phyloP scores from a whole-genome alignment of 2,888 invertebrate genomes.

The Ametastegia equiseti region DNA sequence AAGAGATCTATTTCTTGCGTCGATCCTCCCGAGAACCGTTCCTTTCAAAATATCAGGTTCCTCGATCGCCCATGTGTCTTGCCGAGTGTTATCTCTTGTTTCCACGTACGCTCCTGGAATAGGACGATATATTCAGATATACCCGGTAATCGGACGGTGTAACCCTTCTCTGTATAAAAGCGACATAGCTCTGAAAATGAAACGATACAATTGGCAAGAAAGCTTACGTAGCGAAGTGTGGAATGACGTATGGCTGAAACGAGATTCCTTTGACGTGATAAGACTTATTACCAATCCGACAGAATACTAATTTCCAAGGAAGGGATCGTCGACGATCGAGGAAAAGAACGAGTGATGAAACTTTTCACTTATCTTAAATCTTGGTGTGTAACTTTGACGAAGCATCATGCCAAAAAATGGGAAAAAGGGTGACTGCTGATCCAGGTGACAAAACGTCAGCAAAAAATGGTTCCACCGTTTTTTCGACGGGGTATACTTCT shows the following conservation, averaged over 20 bases:
- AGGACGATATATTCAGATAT: background rate
- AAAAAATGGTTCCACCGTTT: background rate
- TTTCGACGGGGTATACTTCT: background rate
- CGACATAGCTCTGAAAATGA: no score
- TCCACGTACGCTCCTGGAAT: no score
- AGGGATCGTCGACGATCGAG: background rate
- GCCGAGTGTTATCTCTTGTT: slow-evolving; percentile 15
- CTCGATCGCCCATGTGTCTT: slow-evolving; percentile 10
- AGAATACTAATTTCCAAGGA: background rate
- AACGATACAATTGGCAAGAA: background rate
- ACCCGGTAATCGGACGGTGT: background rate
- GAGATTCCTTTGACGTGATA: background rate
- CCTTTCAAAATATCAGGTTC: background rate
- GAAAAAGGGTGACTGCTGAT: background rate
- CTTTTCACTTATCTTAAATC: background rate
- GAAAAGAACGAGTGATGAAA: background rate
- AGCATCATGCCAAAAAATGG: background rate
- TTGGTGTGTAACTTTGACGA: background rate
- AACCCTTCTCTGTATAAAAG: background rate
- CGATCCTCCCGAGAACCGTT: background rate
- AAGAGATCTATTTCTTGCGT: background rate
- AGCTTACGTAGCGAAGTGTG: background rate
- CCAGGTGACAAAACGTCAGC: background rate
- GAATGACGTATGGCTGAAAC: background rate
- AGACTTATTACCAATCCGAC: background rate